These are phyloP conservation scores for Marmota monax DNA, from an alignment of 2,113 vertebrate species.

Conservation along the genomic window DNA sequence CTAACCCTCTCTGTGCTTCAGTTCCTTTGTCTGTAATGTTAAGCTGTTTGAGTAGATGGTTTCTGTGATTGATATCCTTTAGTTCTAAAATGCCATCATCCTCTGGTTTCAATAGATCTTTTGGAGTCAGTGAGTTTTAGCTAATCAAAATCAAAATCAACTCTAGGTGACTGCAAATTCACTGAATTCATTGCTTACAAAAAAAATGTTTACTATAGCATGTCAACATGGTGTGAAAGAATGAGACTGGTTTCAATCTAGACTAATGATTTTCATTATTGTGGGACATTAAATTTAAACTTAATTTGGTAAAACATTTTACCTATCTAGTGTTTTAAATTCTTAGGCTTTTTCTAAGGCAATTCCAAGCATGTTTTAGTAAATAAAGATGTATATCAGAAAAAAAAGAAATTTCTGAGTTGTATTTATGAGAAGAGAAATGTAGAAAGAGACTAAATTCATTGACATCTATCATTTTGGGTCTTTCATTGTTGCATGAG, in stretches of 20 bases:
- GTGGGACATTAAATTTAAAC: background rate
- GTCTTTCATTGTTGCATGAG: background rate
- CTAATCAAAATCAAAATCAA: constrained; percentile 35
- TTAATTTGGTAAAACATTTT: background rate
- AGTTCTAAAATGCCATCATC: background rate
- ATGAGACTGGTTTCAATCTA: background rate
- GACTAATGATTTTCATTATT: background rate
- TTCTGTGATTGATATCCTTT: background rate
- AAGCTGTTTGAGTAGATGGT: background rate
- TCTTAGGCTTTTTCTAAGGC: background rate
- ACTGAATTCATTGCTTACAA: constrained; percentile 27
- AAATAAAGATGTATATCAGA: background rate
- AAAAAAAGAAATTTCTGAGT: background rate
- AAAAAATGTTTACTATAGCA: background rate
- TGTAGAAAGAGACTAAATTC: background rate
- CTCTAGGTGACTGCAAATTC: background rate
- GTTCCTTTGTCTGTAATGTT: background rate
- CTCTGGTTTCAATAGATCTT: constrained; percentile 10
- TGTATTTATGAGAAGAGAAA: background rate
- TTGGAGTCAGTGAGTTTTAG: background rate
- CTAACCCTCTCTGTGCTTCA: background rate
- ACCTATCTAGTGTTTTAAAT: background rate
- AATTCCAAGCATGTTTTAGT: background rate
- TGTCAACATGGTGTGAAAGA: background rate
- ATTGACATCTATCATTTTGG: background rate